Conservation (phyloP, 2,888 invertebrate species). For the Xestia xanthographa region DNA sequence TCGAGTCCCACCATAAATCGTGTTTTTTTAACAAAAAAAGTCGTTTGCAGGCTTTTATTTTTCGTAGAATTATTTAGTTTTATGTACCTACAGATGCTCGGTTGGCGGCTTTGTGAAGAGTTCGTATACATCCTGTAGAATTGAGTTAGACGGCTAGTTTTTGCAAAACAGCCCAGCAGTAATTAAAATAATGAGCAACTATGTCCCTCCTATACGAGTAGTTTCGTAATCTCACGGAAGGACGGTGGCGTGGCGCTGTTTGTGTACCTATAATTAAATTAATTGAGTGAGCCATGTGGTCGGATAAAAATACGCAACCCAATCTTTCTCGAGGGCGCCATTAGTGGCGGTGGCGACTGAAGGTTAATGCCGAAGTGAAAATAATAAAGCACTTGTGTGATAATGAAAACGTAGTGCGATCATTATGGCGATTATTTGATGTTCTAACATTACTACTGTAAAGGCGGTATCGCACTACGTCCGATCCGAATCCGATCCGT, state of each 20-base stretch:
- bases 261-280: conserved; percentile 52
- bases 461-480: background rate
- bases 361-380: conserved; percentile 40
- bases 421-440: background rate
- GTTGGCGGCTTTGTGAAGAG: no score
- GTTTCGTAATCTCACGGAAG: conserved; percentile 11
- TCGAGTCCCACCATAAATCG: no score
- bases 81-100: no score
- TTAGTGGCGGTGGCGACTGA: conserved; percentile 31
- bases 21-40: no score
- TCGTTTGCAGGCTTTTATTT: no score
- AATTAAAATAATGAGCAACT: conserved; percentile 37
- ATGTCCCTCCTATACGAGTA: background rate
- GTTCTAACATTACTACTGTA: background rate
- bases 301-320: conserved; percentile 45
- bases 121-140: background rate
- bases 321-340: conserved; percentile 44
- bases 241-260: conserved; percentile 17
- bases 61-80: no score
- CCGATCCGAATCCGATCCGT: no score
- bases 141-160: background rate
- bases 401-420: conserved; percentile 28
- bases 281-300: conserved; percentile 48
- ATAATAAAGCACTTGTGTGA: conserved; percentile 6
- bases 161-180: conserved; percentile 1